Percentiles rank a stretch among this genome's conserved stretches.
These are phyloP conservation scores for Orbicella faveolata DNA, from an alignment of 64 coral and sea anemone genomes.

Conservation along the genomic window DNA sequence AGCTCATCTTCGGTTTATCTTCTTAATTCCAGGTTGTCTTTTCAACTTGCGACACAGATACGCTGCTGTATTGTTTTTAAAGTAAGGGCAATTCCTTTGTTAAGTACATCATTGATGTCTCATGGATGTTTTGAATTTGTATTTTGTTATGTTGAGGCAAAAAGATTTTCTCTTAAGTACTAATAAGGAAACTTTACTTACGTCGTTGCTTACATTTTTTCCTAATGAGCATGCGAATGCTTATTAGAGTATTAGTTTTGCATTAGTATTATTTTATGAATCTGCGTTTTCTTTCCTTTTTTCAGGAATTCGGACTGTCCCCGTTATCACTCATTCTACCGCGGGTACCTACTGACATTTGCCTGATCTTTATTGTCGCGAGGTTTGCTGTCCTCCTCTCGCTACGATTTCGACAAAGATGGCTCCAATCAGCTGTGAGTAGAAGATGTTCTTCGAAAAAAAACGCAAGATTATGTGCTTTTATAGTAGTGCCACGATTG, in stretches of 20 bases:
- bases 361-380: not conserved
- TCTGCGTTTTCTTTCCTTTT: not conserved
- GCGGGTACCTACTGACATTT: not conserved
- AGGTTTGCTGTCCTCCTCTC: not conserved
- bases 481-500: not conserved
- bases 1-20: no score
- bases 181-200: no score
- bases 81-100: not conserved
- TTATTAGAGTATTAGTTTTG: no score
- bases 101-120: no score
- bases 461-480: no score
- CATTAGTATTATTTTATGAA: not conserved
- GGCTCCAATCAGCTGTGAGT: not conserved
- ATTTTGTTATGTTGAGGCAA: no score
- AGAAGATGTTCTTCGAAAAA: not conserved
- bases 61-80: not conserved
- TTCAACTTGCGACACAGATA: constrained; percentile 4
- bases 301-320: not conserved
- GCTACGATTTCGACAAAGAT: not conserved
- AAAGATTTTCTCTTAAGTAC: no score
- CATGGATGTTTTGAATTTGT: no score
- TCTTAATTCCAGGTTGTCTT: not conserved
- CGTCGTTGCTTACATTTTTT: no score
- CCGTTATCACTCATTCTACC: not conserved
- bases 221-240: no score